Evolutionary conservation across 2,888 invertebrate species (phyloP).

Genomic region (Acrobasis repandana): DNA sequence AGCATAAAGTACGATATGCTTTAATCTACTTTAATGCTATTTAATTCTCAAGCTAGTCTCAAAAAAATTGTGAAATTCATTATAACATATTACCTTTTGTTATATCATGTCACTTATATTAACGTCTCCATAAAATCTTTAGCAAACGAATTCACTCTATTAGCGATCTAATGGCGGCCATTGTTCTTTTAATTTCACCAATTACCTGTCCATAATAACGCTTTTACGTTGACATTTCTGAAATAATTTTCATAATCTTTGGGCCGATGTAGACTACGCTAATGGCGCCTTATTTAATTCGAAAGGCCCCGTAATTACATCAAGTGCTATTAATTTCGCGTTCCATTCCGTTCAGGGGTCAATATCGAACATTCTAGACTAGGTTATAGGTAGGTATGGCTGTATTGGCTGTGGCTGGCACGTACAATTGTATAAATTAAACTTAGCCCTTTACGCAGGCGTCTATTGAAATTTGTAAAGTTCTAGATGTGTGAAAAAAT

Average conservation of each 20-base stretch:
- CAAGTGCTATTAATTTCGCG: constrained; percentile 70
- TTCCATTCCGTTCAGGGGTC: constrained; percentile 58
- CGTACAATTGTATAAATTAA: constrained; percentile 1
- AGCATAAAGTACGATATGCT: no score
- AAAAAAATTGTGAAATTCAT: background rate
- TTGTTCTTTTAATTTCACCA: constrained; percentile 37
- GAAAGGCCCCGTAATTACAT: constrained; percentile 63
- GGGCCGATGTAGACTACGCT: constrained; percentile 45
- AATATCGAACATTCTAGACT: constrained; percentile 43
- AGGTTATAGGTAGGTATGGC: constrained; percentile 6
- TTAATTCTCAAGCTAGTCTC: background rate
- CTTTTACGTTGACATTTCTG: constrained; percentile 56
- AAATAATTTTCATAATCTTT: constrained; percentile 61
- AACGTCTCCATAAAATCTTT: constrained; percentile 2
- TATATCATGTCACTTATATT: background rate
- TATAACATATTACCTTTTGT: no score
- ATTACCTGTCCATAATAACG: constrained; percentile 56
- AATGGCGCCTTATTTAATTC: constrained; percentile 70
- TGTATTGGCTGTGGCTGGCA: no score
- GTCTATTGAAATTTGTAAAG: background rate
- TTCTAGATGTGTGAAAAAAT: no score
- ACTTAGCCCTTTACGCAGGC: background rate
- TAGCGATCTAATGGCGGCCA: constrained; percentile 27
- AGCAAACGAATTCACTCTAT: constrained; percentile 11
- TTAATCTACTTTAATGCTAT: background rate